Percentiles rank a stretch among this genome's conserved stretches.
phyloP scores from a whole-genome alignment of 2,113 vertebrate genomes.

The Nymphicus hollandicus region DNA sequence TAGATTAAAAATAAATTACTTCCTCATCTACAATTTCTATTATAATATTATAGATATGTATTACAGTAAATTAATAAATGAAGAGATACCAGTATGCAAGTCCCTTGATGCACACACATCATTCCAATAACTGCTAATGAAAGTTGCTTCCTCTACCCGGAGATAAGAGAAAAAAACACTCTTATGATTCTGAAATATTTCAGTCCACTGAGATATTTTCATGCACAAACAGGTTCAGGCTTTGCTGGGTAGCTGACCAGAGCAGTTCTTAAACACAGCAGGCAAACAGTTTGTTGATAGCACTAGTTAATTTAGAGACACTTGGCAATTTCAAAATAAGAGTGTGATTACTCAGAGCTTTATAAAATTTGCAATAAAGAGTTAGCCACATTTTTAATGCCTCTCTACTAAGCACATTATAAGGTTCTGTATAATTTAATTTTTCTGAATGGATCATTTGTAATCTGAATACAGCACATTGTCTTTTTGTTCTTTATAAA shows the following conservation, averaged over 20 bases:
- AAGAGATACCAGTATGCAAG: background rate
- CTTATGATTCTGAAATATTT: background rate
- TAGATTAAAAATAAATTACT: background rate
- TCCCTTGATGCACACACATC: background rate
- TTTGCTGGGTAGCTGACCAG: background rate
- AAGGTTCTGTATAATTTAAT: background rate
- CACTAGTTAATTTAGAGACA: background rate
- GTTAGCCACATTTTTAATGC: constrained; percentile 21
- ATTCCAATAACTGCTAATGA: background rate
- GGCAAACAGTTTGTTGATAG: background rate
- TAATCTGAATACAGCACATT: constrained; percentile 35
- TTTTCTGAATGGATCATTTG: constrained; percentile 51
- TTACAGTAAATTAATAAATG: background rate
- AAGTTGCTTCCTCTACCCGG: background rate
- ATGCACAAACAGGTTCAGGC: background rate
- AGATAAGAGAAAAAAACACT: background rate
- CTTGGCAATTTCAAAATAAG: constrained; percentile 21
- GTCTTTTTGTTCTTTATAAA: constrained; percentile 30
- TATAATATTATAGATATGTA: background rate
- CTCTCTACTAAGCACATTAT: background rate
- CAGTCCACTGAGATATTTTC: background rate
- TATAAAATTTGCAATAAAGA: constrained; percentile 22
- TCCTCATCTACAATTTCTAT: background rate
- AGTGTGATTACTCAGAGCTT: constrained; percentile 5
- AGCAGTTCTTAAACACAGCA: background rate